These are phyloP conservation scores for Phymastichus coffea DNA, from an alignment of 1,140 invertebrate genomes.

Conservation along the genomic window DNA sequence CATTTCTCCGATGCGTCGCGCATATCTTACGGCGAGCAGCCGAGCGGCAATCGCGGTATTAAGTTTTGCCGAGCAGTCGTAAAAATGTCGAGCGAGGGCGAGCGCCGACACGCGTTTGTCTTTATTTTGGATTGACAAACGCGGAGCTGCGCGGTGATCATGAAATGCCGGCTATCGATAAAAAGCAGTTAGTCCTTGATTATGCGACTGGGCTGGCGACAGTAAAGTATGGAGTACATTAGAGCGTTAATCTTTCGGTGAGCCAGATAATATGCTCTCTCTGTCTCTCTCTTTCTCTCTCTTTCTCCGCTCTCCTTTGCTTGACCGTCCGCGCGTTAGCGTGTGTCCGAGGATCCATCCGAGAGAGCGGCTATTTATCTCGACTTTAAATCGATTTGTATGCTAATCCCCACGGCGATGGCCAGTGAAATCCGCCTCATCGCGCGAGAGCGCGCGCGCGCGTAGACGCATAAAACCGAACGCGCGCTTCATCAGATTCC, in stretches of 20 bases:
- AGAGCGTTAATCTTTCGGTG: conserved; percentile 55
- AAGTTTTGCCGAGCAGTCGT: too few species aligned
- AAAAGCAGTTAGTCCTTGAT: conserved; percentile 26
- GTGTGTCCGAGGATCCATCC: conserved; percentile 49
- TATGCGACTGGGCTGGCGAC: conserved; percentile 27
- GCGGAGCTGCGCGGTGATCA: conserved; percentile 14
- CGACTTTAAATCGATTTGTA: conserved; percentile 59
- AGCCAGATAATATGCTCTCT: conserved; percentile 54
- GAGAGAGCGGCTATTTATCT: conserved; percentile 55
- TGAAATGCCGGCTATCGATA: conserved; percentile 25
- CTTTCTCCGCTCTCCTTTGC: not conserved
- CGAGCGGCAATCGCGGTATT: too few species aligned
- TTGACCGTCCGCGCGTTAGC: not conserved
- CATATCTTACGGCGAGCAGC: too few species aligned
- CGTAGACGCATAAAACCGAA: conserved; percentile 53
- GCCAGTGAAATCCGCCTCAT: conserved; percentile 49
- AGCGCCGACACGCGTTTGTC: too few species aligned
- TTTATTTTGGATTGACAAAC: conserved; percentile 22
- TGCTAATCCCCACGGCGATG: conserved; percentile 48
- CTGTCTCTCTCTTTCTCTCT: conserved; percentile 37
- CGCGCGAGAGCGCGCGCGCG: conserved; percentile 10
- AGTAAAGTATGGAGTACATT: conserved; percentile 52
- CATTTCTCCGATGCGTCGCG: too few species aligned
- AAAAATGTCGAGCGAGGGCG: too few species aligned
- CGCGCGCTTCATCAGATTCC: conserved; percentile 53